Base-by-base conservation (phyloP, 2,888 invertebrate genomes). In the Malthinus seriepunctatus region DNA sequence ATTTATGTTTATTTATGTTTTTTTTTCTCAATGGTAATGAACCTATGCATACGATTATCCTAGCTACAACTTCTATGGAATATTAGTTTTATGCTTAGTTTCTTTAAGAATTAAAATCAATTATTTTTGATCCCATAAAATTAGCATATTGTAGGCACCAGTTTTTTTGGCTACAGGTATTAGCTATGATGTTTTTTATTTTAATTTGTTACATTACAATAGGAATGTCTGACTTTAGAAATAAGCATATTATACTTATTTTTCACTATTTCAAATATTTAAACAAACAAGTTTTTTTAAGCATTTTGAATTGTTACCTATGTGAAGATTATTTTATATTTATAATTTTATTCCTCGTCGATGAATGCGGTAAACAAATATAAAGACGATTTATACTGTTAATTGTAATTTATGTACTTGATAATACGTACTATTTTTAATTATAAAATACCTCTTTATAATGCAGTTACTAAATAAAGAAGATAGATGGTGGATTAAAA, bases 1-100 rank as follows among this genome's bases (percentile, higher is more conserved):
- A 67, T 67, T 67, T 67, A 67, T 67, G 65, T 63, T 59, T 61
- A 58, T 64, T 64, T 60, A 53, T 9, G 61, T 63, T 65, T 63
- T 63, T 65, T 63, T 63, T 62, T 63, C 63, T 65, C 62, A 62
- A 58, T 65, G 65, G 63, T 63, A 63, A 65, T 65, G 60, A 63
- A 65, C 60, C 56, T 59, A 60, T 58, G 65, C 62, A 63, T 65
- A 63, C 62, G 63, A 63, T 65, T 65, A 65, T 60, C 51, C 45
- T 34, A 38, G 11, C 10, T 15, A n/a, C 37, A 12, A 47, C 23
- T 32, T 50, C 53, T 50, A 35, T 46, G 56, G 56, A 64, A 48
- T 56, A 47, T 64, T 52, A 42, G 51, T 59, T 59, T 49, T 63
- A 63, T 55, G 61, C 34, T 34, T 33, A 7, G 10, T 33, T 51